Evolutionary conservation across 92 coral and sea anemone genomes (phyloP).

Genomic region (Zoanthus sansibaricus): DNA sequence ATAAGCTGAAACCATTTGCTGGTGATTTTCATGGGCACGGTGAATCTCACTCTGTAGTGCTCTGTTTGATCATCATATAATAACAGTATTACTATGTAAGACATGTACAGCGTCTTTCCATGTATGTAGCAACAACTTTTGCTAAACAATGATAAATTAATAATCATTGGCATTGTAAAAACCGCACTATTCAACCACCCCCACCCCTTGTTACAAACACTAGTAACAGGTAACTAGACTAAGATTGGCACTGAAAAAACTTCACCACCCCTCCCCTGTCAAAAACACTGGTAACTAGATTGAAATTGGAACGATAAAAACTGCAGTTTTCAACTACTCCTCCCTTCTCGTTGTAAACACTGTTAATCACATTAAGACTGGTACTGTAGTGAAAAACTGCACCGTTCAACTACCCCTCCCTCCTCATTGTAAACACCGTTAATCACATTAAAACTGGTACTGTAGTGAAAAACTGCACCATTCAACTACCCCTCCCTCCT

Average conservation of each 20-base stretch:
- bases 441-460: too few species aligned
- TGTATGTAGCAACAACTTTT: too few species aligned
- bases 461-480: too few species aligned
- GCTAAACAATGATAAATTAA: too few species aligned
- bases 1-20: constrained; percentile 54
- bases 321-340: not conserved
- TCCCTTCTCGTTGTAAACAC: not conserved
- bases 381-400: not conserved
- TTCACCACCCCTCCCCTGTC: not conserved
- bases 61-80: constrained; percentile 38
- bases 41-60: constrained; percentile 81
- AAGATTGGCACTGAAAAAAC: not conserved
- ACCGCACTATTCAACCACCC: not conserved
- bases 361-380: not conserved
- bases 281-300: not conserved
- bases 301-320: too few species aligned
- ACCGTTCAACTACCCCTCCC: not conserved
- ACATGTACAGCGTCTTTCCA: too few species aligned
- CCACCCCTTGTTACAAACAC: not conserved
- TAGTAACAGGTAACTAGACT: not conserved
- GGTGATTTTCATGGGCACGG: constrained; percentile 64
- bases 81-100: not conserved
- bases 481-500: too few species aligned
- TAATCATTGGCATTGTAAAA: not conserved
- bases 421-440: too few species aligned